Base-by-base conservation (phyloP, 2,888 invertebrate genomes). In the Polydrusus tereticollis region DNA sequence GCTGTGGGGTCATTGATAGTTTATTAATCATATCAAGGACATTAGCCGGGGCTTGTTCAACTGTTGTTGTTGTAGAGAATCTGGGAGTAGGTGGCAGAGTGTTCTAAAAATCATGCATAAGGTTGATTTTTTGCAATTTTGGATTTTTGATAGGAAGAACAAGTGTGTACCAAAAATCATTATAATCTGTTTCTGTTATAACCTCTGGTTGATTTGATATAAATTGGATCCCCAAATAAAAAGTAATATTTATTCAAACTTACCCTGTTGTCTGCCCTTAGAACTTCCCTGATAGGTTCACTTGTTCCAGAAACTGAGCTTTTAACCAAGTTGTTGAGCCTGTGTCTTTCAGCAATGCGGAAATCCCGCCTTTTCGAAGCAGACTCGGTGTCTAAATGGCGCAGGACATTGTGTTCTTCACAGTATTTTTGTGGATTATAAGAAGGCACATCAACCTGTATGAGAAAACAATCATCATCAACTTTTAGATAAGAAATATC, bases 391-490 rank as follows among this genome's bases (percentile, higher is more conserved):
- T 77, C 77, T 4, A 77, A 4, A 26, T 73, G 74, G 12, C 81
- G 75, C 5, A 82, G 14, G 16, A 82, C 60, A 12, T 71, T 58
- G 5, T 74, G 76, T 1, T 70, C 38, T 57, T 74, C 66, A 45
- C 77, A 77, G 62, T 79, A 72, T 36, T 70, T 74, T 29, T 72
- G 52, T 3, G 80, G 78, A 70, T 80, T 70, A 36, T 82, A 82
- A 0, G 78, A 72, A 0, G 75, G 68, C 43, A 67, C 75, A 38
- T 73, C 52, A 6, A 43, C 63, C 77, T 78, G 43, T 10, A 18
- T 0, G 0, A 72, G 70, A 68, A 70, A 65, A 63, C 62, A 65
- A 58, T 41, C 23, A 10, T n/a, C n/a, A n/a, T n/a, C n/a, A n/a
- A n/a, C n/a, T 29, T 29, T 29, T 29, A 5, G 29, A 29, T 5